A percentile compares a stretch with the other conserved stretches of the same genome.
Conservation (phyloP, 2,797 vertebrate species). For the Poecile montanus region DNA sequence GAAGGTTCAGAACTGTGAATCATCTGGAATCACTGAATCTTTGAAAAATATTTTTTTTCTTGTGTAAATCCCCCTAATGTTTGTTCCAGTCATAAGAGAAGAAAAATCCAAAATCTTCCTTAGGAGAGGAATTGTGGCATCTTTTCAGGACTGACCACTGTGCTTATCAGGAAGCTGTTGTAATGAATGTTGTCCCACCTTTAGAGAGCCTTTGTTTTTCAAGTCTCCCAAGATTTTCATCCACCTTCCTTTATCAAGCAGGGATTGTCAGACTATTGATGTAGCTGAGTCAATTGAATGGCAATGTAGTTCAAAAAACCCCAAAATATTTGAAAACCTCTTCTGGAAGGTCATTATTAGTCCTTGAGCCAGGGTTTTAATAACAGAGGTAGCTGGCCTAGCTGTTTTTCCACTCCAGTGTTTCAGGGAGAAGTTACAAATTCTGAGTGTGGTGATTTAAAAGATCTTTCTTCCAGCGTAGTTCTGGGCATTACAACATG, state of each 20-base stretch:
- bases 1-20: neutral
- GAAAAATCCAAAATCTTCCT: neutral
- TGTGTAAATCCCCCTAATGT: neutral
- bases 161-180: neutral
- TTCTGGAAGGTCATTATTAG: neutral
- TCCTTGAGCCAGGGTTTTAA: neutral
- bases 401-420: neutral
- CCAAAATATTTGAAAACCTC: neutral
- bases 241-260: neutral
- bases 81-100: neutral
- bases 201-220: neutral
- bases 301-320: rapidly evolving
- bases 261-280: neutral
- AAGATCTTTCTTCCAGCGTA: neutral
- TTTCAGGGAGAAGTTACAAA: neutral
- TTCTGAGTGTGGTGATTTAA: neutral
- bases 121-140: neutral
- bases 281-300: neutral
- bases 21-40: neutral
- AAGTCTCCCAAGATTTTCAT: neutral
- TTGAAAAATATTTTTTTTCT: neutral
- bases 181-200: neutral
- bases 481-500: neutral
- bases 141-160: neutral
- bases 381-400: neutral